Conservation (phyloP, 1,140 invertebrate genomes). For the Trachelipus rathkii region DNA sequence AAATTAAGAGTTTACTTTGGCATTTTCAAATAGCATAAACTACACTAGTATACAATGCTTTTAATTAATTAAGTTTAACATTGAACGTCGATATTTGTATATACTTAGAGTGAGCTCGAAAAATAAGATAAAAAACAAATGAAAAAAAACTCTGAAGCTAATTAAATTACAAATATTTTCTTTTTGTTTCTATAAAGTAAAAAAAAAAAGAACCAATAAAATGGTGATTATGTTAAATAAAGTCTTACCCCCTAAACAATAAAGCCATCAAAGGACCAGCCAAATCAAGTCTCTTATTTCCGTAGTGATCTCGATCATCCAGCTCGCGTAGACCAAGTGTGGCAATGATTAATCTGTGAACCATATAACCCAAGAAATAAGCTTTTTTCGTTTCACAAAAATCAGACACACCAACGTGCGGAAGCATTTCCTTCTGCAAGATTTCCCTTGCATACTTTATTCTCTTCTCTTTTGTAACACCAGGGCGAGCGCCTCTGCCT, state of each 20-base stretch:
- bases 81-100: no score
- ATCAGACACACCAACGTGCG: slow-evolving; percentile 96
- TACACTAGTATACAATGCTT: not conserved
- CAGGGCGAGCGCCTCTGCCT: slow-evolving; percentile 87
- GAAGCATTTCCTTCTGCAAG: slow-evolving; percentile 98
- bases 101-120: no score
- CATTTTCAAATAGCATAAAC: no score
- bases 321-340: slow-evolving; percentile 91
- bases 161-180: no score
- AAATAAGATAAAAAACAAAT: no score
- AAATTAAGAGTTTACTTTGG: not conserved
- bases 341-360: slow-evolving; percentile 87
- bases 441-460: slow-evolving; percentile 99
- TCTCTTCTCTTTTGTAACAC: slow-evolving; percentile 96
- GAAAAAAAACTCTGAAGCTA: no score
- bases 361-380: slow-evolving; percentile 98
- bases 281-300: slow-evolving; percentile 94
- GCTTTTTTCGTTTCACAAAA: slow-evolving; percentile 99
- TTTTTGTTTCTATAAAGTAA: no score
- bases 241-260: slow-evolving; percentile 77
- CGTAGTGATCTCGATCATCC: slow-evolving; percentile 99
- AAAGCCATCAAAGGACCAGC: slow-evolving; percentile 94
- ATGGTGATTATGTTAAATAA: not conserved
- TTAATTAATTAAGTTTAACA: no score
- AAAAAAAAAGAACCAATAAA: slow-evolving; percentile 11